Base-by-base conservation (phyloP, 53 echinoderm and acorn worm genomes). In the Luidia sarsii region DNA sequence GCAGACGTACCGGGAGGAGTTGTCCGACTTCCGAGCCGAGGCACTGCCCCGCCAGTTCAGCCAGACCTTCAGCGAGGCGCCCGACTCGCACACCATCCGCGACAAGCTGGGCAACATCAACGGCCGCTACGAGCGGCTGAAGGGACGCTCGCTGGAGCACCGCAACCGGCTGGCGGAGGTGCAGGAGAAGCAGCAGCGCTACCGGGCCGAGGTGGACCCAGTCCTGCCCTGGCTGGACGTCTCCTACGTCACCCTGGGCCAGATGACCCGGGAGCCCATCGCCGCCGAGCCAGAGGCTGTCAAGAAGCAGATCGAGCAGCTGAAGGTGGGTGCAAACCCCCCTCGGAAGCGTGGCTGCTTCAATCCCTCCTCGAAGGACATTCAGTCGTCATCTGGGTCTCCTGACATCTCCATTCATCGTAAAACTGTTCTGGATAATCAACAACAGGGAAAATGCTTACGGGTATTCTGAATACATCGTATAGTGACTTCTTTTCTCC, bases 51-150 rank as follows among this genome's bases (percentile, higher is more conserved):
- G 93, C 33, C 99, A 99, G 87, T 99, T 99, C 72, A 89, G 91
- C 53, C 94, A 92, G 79, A 93, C 93, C 71, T 99, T 99, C 89
- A 91, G 91, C 46, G 91, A 99, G 64, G 99, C 94, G 21, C 94
- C 99, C 0, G 94, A 94, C 38, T 87, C 94, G 23, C 62, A 89
- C 59, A 62, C 72, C 60, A 94, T 89, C 87, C 83, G 94, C 3
- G 93, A 99, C 87, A 99, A 99, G 57, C 91, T 99, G 15, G 75
- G 80, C 51, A 91, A 71, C 73, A 52, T 94, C 36, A 99, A 99
- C 89, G 80, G 83, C 45, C 87, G 91, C 64, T 99, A 99, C 72
- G 93, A 99, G 59, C 83, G 87, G 0, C 87, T 99, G 61, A 94
- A 94, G 80, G 35, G 84, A 2, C 88, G 81, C 60, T 88, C 89